Conservation (phyloP, 2,888 invertebrate species). For the Hoplodrina blanda region DNA sequence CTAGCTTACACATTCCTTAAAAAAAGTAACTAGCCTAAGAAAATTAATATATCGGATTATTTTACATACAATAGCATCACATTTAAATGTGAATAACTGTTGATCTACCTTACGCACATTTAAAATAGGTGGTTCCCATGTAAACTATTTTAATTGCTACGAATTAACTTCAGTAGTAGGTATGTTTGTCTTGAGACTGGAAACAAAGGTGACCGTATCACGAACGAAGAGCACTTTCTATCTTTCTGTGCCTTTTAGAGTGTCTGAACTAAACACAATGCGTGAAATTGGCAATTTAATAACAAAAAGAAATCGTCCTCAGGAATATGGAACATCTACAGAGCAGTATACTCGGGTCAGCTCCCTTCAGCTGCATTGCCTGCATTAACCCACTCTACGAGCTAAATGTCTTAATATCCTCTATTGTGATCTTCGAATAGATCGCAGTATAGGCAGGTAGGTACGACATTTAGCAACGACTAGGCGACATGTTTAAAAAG, state of each 20-base stretch:
- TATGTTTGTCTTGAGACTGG: neutral
- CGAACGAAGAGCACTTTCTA: too few species aligned
- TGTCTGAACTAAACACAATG: neutral
- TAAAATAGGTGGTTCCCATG: slow-evolving; percentile 11
- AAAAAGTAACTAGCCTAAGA: neutral
- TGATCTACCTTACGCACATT: neutral
- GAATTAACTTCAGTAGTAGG: neutral
- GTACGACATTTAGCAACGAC: too few species aligned
- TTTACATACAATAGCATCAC: slow-evolving; percentile 34
- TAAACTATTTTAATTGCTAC: neutral
- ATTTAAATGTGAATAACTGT: slow-evolving; percentile 29
- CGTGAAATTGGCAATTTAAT: too few species aligned
- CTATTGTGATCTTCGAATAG: too few species aligned
- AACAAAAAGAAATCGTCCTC: too few species aligned
- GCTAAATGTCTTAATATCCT: neutral
- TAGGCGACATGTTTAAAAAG: neutral
- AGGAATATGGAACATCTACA: too few species aligned
- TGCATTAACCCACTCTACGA: neutral
- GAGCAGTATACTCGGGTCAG: neutral
- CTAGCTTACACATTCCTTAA: neutral
- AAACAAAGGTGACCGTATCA: neutral
- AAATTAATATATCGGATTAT: neutral
- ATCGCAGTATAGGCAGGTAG: too few species aligned
- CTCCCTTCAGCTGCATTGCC: neutral
- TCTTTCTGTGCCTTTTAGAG: neutral